Base-by-base conservation (phyloP, 2,888 invertebrate species). In the Latheticus oryzae region DNA sequence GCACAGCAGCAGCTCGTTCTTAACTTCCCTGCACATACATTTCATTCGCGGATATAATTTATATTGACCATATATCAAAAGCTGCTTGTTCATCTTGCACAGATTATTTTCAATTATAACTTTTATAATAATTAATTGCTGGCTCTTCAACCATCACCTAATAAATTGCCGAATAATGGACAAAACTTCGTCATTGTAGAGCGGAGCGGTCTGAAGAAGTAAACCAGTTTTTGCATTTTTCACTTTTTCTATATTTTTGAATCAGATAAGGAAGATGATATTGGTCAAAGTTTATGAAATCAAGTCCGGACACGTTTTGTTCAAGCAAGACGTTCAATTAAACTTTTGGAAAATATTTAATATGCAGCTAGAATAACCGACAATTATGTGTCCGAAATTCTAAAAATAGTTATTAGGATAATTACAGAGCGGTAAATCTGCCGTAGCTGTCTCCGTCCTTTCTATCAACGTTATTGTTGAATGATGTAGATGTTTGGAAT, bases 401-500 rank as follows among this genome's bases (percentile, higher is more conserved):
- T 48, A 62, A 66, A 68, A 66, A 65, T 64, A 60, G 64, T 65
- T 61, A 66, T 68, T 68, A 65, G 59, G 58, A 65, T 68, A 66
- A 68, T 68, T 68, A 68, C 47, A 68, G 66, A 64, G 66, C 68
- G 68, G 68, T 57, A 30, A 40, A 48, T 48, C 48, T 48, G 55
- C 40, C 55, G 26, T 55, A 24, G 16, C 45, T 45, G 32, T 54
- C 21, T 26, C 26, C 45, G 52, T 53, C 32, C 19, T 38, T 21
- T 38, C 9, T 8, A 9, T n/a, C n/a, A n/a, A n/a, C n/a, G n/a
- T n/a, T n/a, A n/a, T n/a, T n/a, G n/a, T n/a, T n/a, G n/a, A n/a
- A n/a, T n/a, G n/a, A n/a, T n/a, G n/a, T n/a, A n/a, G n/a, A n/a
- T n/a, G n/a, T n/a, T n/a, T n/a, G n/a, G n/a, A n/a, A n/a, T n/a